A percentile compares a stretch with the other conserved stretches of the same genome.
Evolutionary conservation across 2,113 vertebrate species (phyloP).

Genomic region (Budorcas taxicolor): DNA sequence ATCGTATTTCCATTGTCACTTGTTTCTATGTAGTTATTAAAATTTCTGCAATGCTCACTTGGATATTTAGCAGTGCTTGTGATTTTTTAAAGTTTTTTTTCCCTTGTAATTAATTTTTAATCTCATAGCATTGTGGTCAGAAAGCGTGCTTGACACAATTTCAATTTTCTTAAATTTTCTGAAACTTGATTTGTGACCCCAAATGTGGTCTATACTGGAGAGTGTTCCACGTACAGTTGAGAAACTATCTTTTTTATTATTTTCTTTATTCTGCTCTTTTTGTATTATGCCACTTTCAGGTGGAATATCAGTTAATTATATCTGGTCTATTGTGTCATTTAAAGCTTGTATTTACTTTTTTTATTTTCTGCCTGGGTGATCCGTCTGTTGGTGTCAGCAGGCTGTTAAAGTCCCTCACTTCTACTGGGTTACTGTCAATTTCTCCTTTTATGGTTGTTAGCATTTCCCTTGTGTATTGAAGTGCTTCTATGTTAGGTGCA

Average conservation of each 20-base stretch:
- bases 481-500: not conserved
- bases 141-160: not conserved
- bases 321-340: not conserved
- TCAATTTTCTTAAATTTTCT: not conserved
- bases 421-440: not conserved
- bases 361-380: not conserved
- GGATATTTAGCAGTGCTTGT: not conserved
- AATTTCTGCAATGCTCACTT: not conserved
- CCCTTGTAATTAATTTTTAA: not conserved
- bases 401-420: not conserved
- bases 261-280: not conserved
- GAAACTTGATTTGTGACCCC: not conserved
- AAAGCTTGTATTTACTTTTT: not conserved
- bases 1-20: not conserved
- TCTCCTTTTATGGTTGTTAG: not conserved
- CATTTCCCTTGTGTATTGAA: not conserved
- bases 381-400: rapidly evolving
- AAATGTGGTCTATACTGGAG: not conserved
- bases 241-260: not conserved
- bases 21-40: not conserved
- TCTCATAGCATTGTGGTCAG: not conserved
- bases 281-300: not conserved
- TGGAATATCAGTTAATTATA: not conserved
- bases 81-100: not conserved
- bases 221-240: not conserved